These are phyloP conservation scores for Melinaea menophilus DNA, from an alignment of 2,888 invertebrate species.

Conservation along the genomic window DNA sequence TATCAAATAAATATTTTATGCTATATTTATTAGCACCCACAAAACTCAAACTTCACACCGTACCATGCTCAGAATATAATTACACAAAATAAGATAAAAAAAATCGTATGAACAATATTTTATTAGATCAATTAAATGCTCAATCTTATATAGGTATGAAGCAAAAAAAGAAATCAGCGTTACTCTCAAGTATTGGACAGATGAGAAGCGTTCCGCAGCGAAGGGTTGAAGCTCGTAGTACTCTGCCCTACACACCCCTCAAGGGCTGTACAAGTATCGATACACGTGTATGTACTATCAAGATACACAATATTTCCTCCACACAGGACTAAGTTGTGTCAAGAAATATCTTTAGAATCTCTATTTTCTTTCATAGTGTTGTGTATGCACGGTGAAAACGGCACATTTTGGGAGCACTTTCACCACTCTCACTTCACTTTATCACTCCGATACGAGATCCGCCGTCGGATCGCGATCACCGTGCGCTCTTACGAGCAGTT, in stretches of 20 bases:
- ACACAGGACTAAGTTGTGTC: no score
- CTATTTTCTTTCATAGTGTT: constrained; percentile 1
- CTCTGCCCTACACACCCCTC: neutral
- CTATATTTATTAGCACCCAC: constrained; percentile 24
- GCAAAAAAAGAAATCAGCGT: constrained; percentile 34
- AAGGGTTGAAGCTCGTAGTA: constrained; percentile 4
- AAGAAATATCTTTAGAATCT: constrained; percentile 4
- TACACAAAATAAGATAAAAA: constrained; percentile 18
- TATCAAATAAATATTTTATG: constrained; percentile 9
- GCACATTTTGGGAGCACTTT: neutral
- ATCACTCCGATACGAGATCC: neutral
- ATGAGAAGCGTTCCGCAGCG: constrained; percentile 6
- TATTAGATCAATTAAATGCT: constrained; percentile 31
- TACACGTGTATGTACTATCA: no score
- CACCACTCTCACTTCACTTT: neutral
- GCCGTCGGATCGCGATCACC: constrained; percentile 1
- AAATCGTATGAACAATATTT: constrained; percentile 10
- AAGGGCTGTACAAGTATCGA: neutral
- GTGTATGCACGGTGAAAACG: neutral
- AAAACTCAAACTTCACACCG: constrained; percentile 11
- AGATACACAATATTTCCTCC: no score
- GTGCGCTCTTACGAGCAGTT: neutral
- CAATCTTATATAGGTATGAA: constrained; percentile 38
- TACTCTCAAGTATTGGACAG: neutral
- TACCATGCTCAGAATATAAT: constrained; percentile 10